phyloP scores from a whole-genome alignment of 2,797 vertebrate genomes.

The Rhodeus uyekii region DNA sequence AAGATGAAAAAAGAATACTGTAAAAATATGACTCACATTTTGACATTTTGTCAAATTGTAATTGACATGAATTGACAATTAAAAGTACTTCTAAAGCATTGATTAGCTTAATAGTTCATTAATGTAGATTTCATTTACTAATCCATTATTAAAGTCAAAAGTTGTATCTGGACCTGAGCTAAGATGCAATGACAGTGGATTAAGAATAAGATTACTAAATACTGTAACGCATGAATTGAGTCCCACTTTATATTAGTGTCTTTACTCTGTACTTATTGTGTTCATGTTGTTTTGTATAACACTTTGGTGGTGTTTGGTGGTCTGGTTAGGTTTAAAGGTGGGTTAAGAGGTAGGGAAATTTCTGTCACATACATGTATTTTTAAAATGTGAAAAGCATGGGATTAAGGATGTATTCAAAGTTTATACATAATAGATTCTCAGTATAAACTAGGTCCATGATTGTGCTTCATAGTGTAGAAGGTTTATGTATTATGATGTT shows the following conservation, averaged over 20 bases:
- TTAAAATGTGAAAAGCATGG: no score
- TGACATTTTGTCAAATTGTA: background rate
- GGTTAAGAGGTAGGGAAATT: background rate
- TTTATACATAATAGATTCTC: background rate
- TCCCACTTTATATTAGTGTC: background rate
- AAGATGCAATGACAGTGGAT: background rate
- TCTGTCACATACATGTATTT: background rate
- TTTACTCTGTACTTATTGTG: background rate
- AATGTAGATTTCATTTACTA: no score
- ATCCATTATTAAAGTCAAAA: no score
- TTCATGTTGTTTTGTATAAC: background rate
- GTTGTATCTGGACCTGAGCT: background rate
- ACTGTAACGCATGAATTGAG: background rate
- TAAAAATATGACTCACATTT: constrained; percentile 16
- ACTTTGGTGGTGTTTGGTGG: background rate
- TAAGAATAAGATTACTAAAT: background rate
- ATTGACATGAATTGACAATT: background rate
- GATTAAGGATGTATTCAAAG: background rate
- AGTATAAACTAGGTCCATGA: background rate
- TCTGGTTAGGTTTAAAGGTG: background rate
- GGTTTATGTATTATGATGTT: background rate
- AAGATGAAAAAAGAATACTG: background rate
- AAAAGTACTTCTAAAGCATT: background rate
- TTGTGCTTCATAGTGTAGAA: background rate
- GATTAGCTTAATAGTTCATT: no score